Conservation (phyloP, 2,888 invertebrate species). For the Sphaeridia pumilis region DNA sequence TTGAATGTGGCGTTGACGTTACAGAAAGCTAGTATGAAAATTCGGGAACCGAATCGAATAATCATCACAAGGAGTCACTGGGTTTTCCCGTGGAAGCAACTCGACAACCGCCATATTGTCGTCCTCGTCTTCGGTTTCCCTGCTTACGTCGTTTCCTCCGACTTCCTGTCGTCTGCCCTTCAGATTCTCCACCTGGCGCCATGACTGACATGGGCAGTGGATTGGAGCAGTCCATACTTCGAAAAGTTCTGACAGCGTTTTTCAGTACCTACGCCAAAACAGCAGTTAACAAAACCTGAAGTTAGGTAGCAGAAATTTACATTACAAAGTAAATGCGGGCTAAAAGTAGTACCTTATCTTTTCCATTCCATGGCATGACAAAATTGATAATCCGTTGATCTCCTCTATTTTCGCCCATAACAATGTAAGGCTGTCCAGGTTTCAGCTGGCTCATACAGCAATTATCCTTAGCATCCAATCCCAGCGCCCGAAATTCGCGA, state of each 20-base stretch:
- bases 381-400: conserved; percentile 39
- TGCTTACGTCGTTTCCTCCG: conserved; percentile 24
- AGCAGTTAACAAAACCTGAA: background rate
- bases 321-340: no score
- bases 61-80: conserved; percentile 16
- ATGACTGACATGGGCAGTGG: conserved; percentile 37
- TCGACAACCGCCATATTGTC: conserved; percentile 32
- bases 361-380: conserved; percentile 42
- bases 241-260: conserved; percentile 40
- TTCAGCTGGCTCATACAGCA: conserved; percentile 39
- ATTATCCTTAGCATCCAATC: conserved; percentile 39
- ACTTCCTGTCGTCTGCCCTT: conserved; percentile 8
- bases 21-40: background rate
- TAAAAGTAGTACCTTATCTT: conserved; percentile 37
- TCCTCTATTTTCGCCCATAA: conserved; percentile 40
- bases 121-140: conserved; percentile 11
- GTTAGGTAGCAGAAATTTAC: background rate
- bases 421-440: conserved; percentile 39
- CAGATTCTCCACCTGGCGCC: conserved; percentile 25
- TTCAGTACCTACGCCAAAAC: conserved; percentile 38
- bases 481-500: conserved; percentile 37
- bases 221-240: conserved; percentile 41
- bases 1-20: no score
- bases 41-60: background rate
- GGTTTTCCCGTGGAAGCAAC: conserved; percentile 25